Evolutionary conservation across 2,113 vertebrate species (phyloP).

Genomic region (Todiramphus chloris): DNA sequence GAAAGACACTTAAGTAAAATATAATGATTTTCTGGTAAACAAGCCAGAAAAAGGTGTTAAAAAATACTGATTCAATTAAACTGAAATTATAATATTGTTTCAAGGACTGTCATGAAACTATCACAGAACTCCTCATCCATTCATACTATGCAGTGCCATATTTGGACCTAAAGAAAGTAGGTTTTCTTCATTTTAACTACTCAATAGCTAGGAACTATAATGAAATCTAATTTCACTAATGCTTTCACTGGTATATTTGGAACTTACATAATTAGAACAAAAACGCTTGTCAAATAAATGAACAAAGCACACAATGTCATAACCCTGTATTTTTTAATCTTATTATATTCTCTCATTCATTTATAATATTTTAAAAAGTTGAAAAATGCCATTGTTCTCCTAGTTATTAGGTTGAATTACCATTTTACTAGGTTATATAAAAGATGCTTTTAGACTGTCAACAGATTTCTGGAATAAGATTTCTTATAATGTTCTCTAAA

Average conservation of each 20-base stretch:
- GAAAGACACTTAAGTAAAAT: background rate
- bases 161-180: background rate
- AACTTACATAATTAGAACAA: constrained; percentile 53
- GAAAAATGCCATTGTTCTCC: constrained; percentile 24
- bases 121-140: background rate
- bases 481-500: background rate
- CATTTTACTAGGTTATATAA: constrained; percentile 44
- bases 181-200: background rate
- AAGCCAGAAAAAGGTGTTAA: background rate
- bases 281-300: constrained; percentile 45
- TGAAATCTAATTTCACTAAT: constrained; percentile 29
- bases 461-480: background rate
- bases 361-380: background rate
- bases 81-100: background rate
- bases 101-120: background rate
- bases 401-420: constrained; percentile 14
- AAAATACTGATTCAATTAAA: background rate
- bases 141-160: background rate
- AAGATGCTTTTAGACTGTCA: constrained; percentile 30
- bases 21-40: background rate
- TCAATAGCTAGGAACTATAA: background rate
- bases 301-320: constrained; percentile 47
- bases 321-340: constrained; percentile 6
- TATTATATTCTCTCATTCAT: constrained; percentile 19
- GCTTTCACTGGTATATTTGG: constrained; percentile 39